These are phyloP conservation scores for Hypocryptadius cinnamomeus DNA, from an alignment of 2,113 vertebrate species.

Conservation along the genomic window DNA sequence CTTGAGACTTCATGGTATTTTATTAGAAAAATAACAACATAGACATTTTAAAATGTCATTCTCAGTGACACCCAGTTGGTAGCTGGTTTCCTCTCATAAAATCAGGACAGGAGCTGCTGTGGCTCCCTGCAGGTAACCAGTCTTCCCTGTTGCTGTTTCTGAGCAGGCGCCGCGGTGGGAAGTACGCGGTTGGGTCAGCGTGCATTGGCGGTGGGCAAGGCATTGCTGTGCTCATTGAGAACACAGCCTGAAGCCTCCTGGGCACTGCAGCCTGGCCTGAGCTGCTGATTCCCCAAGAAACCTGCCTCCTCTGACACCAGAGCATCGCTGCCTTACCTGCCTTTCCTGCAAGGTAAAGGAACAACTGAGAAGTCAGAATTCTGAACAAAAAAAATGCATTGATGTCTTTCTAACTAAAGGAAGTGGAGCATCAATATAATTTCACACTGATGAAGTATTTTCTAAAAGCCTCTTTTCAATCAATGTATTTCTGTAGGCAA, in stretches of 20 bases:
- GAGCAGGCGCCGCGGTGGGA: slow-evolving; percentile 83
- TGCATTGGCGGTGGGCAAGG: slow-evolving; percentile 97
- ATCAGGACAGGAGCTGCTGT: not conserved
- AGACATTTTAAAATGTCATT: accelerated
- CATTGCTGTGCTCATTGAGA: slow-evolving; percentile 88
- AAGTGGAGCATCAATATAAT: not conserved
- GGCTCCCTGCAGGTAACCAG: not conserved
- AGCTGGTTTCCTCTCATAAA: not conserved
- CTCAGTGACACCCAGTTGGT: not conserved
- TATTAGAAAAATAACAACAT: not conserved
- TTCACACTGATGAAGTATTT: not conserved
- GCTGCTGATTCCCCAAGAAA: not conserved
- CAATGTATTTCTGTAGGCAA: not conserved
- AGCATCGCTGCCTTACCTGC: not conserved
- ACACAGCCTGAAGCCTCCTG: slow-evolving; percentile 57
- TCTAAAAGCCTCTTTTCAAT: not conserved
- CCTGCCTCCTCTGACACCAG: not conserved
- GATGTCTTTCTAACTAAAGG: not conserved
- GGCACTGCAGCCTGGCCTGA: not conserved
- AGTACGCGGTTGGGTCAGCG: slow-evolving; percentile 88
- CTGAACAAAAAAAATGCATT: not conserved
- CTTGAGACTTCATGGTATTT: not conserved
- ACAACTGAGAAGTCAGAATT: not conserved
- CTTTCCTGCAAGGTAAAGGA: not conserved
- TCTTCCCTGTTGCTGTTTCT: not conserved